Conservation (phyloP, 2,888 invertebrate genomes). For the Cephus nigrinus region DNA sequence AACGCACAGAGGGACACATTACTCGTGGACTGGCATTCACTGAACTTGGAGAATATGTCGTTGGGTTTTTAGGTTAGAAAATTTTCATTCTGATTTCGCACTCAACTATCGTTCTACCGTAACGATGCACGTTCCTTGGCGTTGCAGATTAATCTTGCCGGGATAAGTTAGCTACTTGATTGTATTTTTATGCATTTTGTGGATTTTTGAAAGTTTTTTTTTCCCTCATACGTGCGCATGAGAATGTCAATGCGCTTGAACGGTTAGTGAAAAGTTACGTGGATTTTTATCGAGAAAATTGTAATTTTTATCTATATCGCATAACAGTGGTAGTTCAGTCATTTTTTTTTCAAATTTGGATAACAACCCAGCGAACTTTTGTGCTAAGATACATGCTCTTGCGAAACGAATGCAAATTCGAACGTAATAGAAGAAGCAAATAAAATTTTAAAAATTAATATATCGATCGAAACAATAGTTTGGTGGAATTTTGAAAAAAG, state of each 20-base stretch:
- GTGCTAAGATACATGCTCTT: conserved; percentile 53
- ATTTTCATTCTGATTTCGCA: not conserved
- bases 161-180: not conserved
- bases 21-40: not conserved
- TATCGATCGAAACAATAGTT: conserved; percentile 9
- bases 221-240: not conserved
- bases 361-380: conserved; percentile 52
- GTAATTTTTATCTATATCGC: not conserved
- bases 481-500: not conserved
- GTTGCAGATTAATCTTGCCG: not conserved
- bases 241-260: not conserved
- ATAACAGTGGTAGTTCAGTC: not conserved
- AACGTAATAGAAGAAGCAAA: conserved; percentile 22
- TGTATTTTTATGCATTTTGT: not conserved
- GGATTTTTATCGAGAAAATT: no score
- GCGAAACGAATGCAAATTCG: conserved; percentile 43
- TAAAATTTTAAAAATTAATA: conserved; percentile 13
- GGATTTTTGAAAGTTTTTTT: not conserved
- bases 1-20: no score
- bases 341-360: conserved; percentile 5
- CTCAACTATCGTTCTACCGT: not conserved
- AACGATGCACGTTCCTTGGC: not conserved
- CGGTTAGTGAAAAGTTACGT: not conserved
- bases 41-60: not conserved
- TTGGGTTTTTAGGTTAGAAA: not conserved